A percentile compares a stretch with the other conserved stretches of the same genome.
These are phyloP conservation scores for Eurypyga helias DNA, from an alignment of 2,113 vertebrate species.

Conservation along the genomic window DNA sequence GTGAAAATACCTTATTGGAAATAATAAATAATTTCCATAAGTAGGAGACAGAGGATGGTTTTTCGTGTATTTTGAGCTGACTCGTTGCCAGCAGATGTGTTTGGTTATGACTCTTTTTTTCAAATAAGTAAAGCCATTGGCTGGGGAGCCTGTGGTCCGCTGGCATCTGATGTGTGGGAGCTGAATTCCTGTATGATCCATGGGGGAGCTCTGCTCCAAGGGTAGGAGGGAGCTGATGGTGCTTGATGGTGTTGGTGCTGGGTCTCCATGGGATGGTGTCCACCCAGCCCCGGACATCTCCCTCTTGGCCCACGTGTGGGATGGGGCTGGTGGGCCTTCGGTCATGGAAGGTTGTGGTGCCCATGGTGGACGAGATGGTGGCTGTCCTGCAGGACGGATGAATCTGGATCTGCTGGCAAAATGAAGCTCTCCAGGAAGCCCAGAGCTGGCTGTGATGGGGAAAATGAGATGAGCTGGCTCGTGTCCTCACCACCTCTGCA, in stretches of 20 bases:
- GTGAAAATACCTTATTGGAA: neutral
- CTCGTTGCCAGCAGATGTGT: neutral
- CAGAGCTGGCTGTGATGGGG: neutral
- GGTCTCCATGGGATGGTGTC: neutral
- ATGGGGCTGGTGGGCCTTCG: neutral
- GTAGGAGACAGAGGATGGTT: neutral
- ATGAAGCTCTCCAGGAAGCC: neutral
- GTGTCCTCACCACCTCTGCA: neutral
- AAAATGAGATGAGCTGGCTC: neutral
- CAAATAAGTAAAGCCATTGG: neutral
- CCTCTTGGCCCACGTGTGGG: fast-evolving
- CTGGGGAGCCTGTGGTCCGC: neutral
- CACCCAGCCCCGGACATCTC: no score
- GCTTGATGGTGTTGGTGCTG: neutral
- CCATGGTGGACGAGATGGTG: fast-evolving
- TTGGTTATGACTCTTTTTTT: neutral
- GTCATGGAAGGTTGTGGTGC: neutral
- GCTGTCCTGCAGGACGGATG: neutral
- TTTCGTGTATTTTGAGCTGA: conserved; percentile 7
- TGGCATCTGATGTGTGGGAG: neutral
- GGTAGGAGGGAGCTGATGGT: neutral
- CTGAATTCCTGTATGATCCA: fast-evolving
- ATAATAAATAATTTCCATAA: neutral
- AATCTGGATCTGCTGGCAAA: neutral
- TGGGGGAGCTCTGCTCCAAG: neutral